These are phyloP conservation scores for Hapalemur alaotrensis DNA, from an alignment of 2,797 vertebrate genomes.

Conservation along the genomic window DNA sequence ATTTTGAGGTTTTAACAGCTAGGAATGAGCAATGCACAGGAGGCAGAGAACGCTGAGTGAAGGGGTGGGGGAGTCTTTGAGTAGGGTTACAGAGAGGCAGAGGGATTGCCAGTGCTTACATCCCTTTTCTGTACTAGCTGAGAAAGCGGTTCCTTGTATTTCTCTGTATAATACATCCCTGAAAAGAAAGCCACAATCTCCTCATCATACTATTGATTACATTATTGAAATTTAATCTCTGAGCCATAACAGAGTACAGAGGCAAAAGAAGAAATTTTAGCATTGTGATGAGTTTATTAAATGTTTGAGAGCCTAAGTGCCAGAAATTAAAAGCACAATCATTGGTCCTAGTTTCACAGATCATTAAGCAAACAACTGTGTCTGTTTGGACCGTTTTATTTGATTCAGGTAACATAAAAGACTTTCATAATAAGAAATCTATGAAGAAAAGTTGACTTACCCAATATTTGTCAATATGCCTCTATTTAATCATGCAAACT, in stretches of 20 bases:
- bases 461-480: slow-evolving; percentile 50
- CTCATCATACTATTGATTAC: slow-evolving; percentile 60
- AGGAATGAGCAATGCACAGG: background rate
- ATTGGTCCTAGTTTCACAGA: slow-evolving; percentile 70
- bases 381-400: slow-evolving; percentile 74
- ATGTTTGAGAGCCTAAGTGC: slow-evolving; percentile 57
- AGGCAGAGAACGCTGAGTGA: background rate
- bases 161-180: background rate
- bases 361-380: slow-evolving; percentile 74
- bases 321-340: slow-evolving; percentile 74
- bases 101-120: background rate
- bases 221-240: slow-evolving; percentile 67
- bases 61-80: background rate
- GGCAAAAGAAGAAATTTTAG: slow-evolving; percentile 54
- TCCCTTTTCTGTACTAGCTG: background rate
- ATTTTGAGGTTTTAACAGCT: background rate
- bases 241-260: slow-evolving; percentile 45
- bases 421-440: slow-evolving; percentile 71
- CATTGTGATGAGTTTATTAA: slow-evolving; percentile 70
- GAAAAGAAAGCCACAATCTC: slow-evolving; percentile 53
- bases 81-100: background rate
- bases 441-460: slow-evolving; percentile 71
- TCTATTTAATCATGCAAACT: slow-evolving; percentile 49
- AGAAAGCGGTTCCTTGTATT: slow-evolving; percentile 14
- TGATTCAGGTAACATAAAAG: slow-evolving; percentile 71